These are phyloP conservation scores for Aphelenchoides avenae DNA, from an alignment of 1,140 invertebrate genomes.

Conservation along the genomic window DNA sequence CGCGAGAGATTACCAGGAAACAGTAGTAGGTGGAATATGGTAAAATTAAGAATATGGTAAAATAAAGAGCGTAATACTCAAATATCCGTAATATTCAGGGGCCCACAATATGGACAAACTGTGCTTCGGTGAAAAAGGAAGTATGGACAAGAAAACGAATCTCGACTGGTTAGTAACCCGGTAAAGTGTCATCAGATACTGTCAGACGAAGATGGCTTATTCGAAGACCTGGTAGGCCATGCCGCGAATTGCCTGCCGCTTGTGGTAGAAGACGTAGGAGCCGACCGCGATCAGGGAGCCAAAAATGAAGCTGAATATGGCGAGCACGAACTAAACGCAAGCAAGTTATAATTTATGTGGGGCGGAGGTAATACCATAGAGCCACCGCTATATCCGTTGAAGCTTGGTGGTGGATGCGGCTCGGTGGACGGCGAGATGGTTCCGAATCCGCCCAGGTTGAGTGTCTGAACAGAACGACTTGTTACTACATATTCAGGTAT, in stretches of 20 bases:
- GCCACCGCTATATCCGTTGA: slow-evolving; percentile 24
- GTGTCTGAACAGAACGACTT: background rate
- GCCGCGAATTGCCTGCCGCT: slow-evolving; percentile 38
- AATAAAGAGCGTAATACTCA: too few relatives aligned
- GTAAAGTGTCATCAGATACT: background rate
- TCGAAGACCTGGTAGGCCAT: slow-evolving; percentile 46
- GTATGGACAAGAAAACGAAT: too few relatives aligned
- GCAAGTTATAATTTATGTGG: slow-evolving; percentile 7
- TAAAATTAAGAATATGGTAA: too few relatives aligned
- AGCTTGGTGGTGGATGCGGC: slow-evolving; percentile 14
- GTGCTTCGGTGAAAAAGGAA: too few relatives aligned
- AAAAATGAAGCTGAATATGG: slow-evolving; percentile 39
- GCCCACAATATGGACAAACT: too few relatives aligned
- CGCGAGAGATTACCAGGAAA: too few relatives aligned
- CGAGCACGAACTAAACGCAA: slow-evolving; percentile 18
- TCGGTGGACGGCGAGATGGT: background rate
- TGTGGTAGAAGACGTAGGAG: slow-evolving; percentile 33
- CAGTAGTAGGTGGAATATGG: too few relatives aligned
- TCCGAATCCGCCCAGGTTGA: slow-evolving; percentile 10
- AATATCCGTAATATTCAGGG: too few relatives aligned
- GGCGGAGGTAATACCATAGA: too few relatives aligned
- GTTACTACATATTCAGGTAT: slow-evolving; percentile 6
- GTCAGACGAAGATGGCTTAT: slow-evolving; percentile 10
- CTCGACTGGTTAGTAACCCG: too few relatives aligned
- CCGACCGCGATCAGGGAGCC: slow-evolving; percentile 27